Evolutionary conservation across 2,888 invertebrate species (phyloP), one percentile per base, ranked within the genome.

Genomic region (Magallana nippona): DNA sequence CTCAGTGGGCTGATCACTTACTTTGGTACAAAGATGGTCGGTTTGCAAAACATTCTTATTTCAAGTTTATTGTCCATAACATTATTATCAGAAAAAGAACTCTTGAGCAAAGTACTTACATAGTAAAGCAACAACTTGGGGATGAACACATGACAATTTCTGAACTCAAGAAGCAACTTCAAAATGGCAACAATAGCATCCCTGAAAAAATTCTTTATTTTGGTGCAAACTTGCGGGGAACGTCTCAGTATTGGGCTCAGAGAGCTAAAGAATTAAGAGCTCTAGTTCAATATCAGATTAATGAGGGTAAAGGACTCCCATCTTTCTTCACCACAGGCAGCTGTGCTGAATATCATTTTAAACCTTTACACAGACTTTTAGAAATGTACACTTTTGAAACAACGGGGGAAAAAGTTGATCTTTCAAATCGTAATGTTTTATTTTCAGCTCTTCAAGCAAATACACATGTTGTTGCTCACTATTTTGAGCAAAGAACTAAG

Each of bases 1-100:
- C 86, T 19, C 85, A 89, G 15, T 89, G 87, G 87, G 87, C 86
- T 27, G 85, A 88, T 17, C 88, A 87, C 84, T 32, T 88, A n/a
- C 11, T 89, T 3, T 88, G 86, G 88, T 86, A 87, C 82, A 56
- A 83, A 60, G 87, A 87, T 55, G 83, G 84, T 5, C 27, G 71
- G 11, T 86, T 86, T 77, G 81, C 84, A 19, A 32, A 78, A 19
- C 83, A 84, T 55, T 15, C 78, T 55, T 84, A 85, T 19, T 85
- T 83, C 55, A 85, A 85, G 55, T 82, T 82, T 55, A 56, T 83
- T 82, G 85, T 83, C 11, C 82, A 81, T 27, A 85, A 85, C 60
- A 83, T 84, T 2, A 79, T 79, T 1, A 82, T 82, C 78, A 19
- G 83, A 55, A 78, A 85, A 79, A 81, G 81, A 56, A 78, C 82